Evolutionary conservation across 2,888 invertebrate genomes (phyloP).

Genomic region (Crematogaster levior): DNA sequence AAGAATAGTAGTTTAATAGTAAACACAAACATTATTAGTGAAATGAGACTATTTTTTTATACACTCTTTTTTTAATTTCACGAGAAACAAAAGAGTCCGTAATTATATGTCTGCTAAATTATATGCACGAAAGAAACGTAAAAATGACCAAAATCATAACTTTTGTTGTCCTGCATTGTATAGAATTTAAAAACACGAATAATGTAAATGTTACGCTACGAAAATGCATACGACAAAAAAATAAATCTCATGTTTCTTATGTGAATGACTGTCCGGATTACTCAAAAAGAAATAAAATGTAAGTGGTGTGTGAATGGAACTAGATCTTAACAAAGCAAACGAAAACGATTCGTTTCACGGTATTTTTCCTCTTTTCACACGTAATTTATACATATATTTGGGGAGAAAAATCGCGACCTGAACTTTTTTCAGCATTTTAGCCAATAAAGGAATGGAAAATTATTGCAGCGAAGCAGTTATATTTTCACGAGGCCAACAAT

Average conservation of each 20-base stretch:
- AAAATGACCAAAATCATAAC: background rate
- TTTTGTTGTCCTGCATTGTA: no score
- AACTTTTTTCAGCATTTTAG: background rate
- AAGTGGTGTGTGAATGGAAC: conserved; percentile 31
- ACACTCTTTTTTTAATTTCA: background rate
- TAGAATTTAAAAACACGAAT: background rate
- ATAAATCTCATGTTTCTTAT: conserved; percentile 32
- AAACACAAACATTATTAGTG: conserved; percentile 1
- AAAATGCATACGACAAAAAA: conserved; percentile 7
- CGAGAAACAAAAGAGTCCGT: background rate
- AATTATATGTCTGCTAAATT: conserved; percentile 4
- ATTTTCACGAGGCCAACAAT: background rate
- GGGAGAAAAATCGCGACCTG: conserved; percentile 29
- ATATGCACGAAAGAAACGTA: background rate
- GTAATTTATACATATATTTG: conserved; percentile 50
- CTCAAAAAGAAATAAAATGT: conserved; percentile 44
- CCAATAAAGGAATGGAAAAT: background rate
- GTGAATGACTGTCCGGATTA: conserved; percentile 14
- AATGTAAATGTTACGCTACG: background rate
- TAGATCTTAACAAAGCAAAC: conserved; percentile 41
- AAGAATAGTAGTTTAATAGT: background rate
- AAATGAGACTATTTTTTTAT: conserved; percentile 15
- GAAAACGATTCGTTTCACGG: conserved; percentile 32
- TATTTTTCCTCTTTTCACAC: conserved; percentile 36
- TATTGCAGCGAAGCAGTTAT: conserved; percentile 10